These are phyloP conservation scores for Panopea generosa DNA, from an alignment of 2,888 invertebrate genomes.

Conservation along the genomic window DNA sequence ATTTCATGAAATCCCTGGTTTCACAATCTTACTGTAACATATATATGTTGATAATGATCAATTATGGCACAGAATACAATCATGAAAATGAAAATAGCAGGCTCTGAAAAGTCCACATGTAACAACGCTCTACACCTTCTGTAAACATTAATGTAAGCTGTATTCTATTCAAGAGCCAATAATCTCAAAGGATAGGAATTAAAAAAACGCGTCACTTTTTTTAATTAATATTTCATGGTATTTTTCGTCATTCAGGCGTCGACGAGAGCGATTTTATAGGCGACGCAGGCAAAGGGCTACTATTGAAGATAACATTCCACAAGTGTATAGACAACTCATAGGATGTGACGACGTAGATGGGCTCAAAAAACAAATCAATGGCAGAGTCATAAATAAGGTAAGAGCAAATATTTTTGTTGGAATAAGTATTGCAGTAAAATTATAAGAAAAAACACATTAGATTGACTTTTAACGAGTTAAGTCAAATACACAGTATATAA, in stretches of 20 bases:
- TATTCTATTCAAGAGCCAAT: too few relatives aligned
- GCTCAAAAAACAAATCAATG: slow-evolving; percentile 41
- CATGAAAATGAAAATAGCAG: too few relatives aligned
- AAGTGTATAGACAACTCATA: slow-evolving; percentile 61
- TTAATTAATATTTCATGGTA: too few relatives aligned
- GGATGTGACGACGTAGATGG: slow-evolving; percentile 68
- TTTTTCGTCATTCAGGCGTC: slow-evolving; percentile 49
- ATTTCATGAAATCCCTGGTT: too few relatives aligned
- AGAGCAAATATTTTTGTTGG: neutral
- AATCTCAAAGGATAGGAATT: too few relatives aligned
- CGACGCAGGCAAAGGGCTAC: slow-evolving; percentile 46
- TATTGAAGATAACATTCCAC: slow-evolving; percentile 63
- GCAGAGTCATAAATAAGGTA: slow-evolving; percentile 50
- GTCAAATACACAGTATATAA: neutral
- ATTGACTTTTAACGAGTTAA: neutral
- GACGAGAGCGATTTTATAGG: slow-evolving; percentile 51
- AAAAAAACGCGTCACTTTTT: too few relatives aligned
- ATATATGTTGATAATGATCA: too few relatives aligned
- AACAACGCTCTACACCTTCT: too few relatives aligned
- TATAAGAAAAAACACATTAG: neutral
- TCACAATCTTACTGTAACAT: too few relatives aligned
- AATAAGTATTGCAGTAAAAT: neutral
- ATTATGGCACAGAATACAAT: too few relatives aligned
- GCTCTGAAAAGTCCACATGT: too few relatives aligned
- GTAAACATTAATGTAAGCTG: too few relatives aligned